These are phyloP conservation scores for Allolobophora icterica DNA, from an alignment of 2,888 invertebrate species.

Conservation along the genomic window DNA sequence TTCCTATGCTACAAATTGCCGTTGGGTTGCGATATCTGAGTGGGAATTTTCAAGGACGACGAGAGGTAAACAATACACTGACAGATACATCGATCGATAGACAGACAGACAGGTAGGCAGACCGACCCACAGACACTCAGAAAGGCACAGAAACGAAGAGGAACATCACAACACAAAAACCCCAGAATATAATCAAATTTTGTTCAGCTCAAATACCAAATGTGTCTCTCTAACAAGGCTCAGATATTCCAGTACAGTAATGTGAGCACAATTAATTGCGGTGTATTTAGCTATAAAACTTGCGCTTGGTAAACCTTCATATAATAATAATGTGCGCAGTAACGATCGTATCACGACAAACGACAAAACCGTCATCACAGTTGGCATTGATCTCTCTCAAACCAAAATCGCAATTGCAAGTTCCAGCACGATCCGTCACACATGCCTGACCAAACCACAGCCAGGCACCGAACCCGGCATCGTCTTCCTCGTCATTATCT, in stretches of 20 bases:
- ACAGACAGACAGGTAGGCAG: neutral
- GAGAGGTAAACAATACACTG: neutral
- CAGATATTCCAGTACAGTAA: neutral
- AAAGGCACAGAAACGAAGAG: neutral
- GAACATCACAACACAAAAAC: neutral
- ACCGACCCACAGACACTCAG: neutral
- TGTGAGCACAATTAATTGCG: neutral
- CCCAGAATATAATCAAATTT: neutral
- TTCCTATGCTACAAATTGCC: neutral
- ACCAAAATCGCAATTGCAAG: neutral
- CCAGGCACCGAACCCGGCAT: neutral
- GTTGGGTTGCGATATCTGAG: neutral
- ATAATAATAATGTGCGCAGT: neutral
- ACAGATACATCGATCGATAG: neutral
- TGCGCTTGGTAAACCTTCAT: too few relatives aligned
- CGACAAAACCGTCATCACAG: neutral
- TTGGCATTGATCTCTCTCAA: neutral
- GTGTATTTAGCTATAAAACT: too few relatives aligned
- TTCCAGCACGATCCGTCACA: neutral
- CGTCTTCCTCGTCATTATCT: neutral
- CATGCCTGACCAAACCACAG: neutral
- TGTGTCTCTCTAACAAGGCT: neutral
- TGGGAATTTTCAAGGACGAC: neutral
- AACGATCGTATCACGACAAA: neutral
- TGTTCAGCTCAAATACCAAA: neutral